Percentiles rank a stretch among this genome's conserved stretches.
Conservation (phyloP, 2,888 invertebrate species). For the Ochropleura plecta region DNA sequence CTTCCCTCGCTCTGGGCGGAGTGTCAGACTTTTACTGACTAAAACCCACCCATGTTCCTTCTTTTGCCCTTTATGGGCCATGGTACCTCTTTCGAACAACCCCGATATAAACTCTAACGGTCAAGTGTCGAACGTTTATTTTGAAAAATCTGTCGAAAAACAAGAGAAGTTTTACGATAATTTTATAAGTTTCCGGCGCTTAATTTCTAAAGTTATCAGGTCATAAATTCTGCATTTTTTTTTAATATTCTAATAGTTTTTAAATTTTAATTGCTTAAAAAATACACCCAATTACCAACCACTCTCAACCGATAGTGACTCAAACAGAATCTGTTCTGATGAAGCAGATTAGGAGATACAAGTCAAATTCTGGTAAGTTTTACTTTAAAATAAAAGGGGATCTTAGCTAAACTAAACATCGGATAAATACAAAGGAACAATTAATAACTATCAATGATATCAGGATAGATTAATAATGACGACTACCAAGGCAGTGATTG, state of each 20-base stretch:
- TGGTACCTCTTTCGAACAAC: too few relatives aligned
- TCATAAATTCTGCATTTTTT: too few relatives aligned
- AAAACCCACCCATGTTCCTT: too few relatives aligned
- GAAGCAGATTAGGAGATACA: background rate
- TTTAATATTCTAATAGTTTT: too few relatives aligned
- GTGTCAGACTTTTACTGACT: too few relatives aligned
- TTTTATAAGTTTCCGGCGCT: background rate
- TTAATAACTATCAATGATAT: background rate
- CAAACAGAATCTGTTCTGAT: background rate
- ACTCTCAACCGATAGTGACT: background rate
- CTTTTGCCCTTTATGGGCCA: too few relatives aligned
- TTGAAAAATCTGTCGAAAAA: background rate
- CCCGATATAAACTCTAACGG: background rate
- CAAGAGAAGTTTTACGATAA: background rate
- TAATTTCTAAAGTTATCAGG: background rate
- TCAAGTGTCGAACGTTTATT: background rate
- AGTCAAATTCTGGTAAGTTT: background rate
- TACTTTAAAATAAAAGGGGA: background rate
- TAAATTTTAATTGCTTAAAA: too few relatives aligned
- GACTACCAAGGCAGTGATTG: slow-evolving; percentile 16
- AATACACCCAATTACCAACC: background rate
- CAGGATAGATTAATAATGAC: background rate
- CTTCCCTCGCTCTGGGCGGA: too few relatives aligned
- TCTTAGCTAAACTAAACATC: background rate
- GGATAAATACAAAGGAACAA: background rate